Conservation (phyloP, 1,140 invertebrate genomes). For the Zeugodacus cucurbitae region DNA sequence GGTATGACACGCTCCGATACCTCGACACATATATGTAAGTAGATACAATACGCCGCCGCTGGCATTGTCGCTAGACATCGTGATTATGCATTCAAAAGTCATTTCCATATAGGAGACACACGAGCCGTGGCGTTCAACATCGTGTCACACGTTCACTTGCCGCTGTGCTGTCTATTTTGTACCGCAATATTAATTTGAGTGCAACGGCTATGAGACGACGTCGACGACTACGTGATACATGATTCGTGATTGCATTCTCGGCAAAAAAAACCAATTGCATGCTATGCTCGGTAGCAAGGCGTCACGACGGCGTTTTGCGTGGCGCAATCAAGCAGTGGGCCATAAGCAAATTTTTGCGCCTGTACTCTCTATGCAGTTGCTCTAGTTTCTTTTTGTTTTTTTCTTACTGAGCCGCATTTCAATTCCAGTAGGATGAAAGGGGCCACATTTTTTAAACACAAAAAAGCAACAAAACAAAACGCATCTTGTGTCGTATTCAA, state of each 20-base stretch:
- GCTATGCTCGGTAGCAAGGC: not conserved
- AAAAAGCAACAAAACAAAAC: not conserved
- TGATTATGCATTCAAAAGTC: constrained; percentile 35
- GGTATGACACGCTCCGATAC: not conserved
- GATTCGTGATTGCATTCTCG: not conserved
- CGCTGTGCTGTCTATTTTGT: not conserved
- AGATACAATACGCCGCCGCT: not conserved
- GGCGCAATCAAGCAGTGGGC: constrained; percentile 26
- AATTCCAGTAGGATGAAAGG: not conserved
- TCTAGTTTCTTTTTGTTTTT: not conserved
- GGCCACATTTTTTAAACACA: not conserved
- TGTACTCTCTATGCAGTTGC: not conserved
- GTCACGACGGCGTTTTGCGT: not conserved
- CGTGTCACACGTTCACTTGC: constrained; percentile 8
- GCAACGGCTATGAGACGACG: not conserved
- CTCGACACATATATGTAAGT: too few species aligned
- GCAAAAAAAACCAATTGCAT: not conserved
- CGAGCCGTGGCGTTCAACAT: not conserved
- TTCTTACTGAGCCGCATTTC: not conserved
- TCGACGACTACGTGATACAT: constrained; percentile 9
- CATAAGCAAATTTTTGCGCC: constrained; percentile 18
- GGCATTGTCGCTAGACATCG: not conserved
- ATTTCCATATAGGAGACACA: not conserved
- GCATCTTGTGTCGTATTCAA: not conserved
- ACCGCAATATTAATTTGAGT: constrained; percentile 30